Evolutionary conservation across 2,113 vertebrate genomes (phyloP), one percentile per base, ranked within the genome.

Genomic region (Macquaria australasica): DNA sequence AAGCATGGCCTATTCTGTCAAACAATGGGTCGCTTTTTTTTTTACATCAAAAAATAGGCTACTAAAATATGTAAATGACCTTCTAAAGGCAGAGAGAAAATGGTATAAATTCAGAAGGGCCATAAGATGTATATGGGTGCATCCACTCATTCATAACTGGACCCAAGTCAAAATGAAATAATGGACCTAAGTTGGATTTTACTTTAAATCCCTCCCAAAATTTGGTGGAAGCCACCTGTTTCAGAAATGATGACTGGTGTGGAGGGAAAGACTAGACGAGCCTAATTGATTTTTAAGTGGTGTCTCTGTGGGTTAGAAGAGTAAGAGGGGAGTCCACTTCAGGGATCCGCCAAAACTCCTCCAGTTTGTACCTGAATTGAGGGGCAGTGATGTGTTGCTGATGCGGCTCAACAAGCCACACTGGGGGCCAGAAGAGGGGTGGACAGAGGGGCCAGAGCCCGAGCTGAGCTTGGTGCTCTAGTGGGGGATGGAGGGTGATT

Each of bases 281-380:
- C 91, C 93, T 96, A 96, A 97, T 93, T 97, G 96, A 96, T 96
- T 97, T 95, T 95, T 95, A 96, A 96, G 94, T 95, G 94, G 90
- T 85, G 91, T 92, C 93, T 92, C 91, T 79, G 93, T 90, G 91
- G 94, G 89, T 79, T 86, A 67, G 92, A 89, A 64, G 73, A 91
- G 84, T 67, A 63, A 87, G 87, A 83, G 77, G 80, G 82, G 90
- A 85, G 84, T 87, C 86, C 87, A 91, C 91, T 93, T 95, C 87
- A 94, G 93, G 90, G 92, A 92, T 77, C 86, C 82, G 82, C 91
- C 87, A 87, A 87, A 93, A 94, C 94, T 94, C 85, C 91, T 92
- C 92, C 73, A 87, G 91, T 90, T 88, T 88, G 85, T 94, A 94
- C 91, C 88, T 93, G 93, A 91, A 96, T 93, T 93, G 94, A 96